These are phyloP conservation scores for Nemapogon koenigi DNA, from an alignment of 2,888 invertebrate genomes.

Conservation along the genomic window DNA sequence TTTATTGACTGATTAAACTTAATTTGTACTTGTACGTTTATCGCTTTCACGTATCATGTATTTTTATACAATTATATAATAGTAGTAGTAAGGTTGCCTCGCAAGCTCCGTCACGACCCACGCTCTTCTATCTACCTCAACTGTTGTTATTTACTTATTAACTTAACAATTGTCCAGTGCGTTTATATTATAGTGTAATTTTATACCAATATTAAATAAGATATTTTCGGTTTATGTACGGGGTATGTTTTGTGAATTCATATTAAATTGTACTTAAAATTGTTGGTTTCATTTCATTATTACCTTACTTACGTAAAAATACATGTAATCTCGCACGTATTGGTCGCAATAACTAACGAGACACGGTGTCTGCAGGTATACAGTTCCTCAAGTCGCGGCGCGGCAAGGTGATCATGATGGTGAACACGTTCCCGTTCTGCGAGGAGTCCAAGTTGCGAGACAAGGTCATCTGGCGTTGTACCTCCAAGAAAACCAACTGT, in stretches of 20 bases:
- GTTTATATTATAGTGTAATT: constrained; percentile 43
- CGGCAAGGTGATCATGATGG: constrained; percentile 61
- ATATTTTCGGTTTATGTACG: constrained; percentile 50
- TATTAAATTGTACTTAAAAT: constrained; percentile 63
- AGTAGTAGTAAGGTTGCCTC: no score
- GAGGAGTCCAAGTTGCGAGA: constrained; percentile 59
- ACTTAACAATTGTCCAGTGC: constrained; percentile 26
- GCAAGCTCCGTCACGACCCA: constrained; percentile 7
- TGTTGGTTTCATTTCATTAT: constrained; percentile 45
- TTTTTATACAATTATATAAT: no score
- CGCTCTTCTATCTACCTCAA: constrained; percentile 47
- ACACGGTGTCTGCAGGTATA: constrained; percentile 38
- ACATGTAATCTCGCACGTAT: not conserved
- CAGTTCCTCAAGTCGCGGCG: constrained; percentile 58
- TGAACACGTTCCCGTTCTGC: constrained; percentile 61
- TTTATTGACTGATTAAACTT: no score
- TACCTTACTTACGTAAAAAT: not conserved
- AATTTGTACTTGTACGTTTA: no score
- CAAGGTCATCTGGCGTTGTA: constrained; percentile 61
- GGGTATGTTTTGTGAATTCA: constrained; percentile 62
- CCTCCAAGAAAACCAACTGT: constrained; percentile 61
- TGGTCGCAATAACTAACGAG: constrained; percentile 12
- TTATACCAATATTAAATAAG: constrained; percentile 57
- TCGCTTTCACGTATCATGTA: no score
- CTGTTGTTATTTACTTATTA: constrained; percentile 43